These are phyloP conservation scores for Torymus aiolomorphi DNA, from an alignment of 2,888 invertebrate species.

Conservation along the genomic window DNA sequence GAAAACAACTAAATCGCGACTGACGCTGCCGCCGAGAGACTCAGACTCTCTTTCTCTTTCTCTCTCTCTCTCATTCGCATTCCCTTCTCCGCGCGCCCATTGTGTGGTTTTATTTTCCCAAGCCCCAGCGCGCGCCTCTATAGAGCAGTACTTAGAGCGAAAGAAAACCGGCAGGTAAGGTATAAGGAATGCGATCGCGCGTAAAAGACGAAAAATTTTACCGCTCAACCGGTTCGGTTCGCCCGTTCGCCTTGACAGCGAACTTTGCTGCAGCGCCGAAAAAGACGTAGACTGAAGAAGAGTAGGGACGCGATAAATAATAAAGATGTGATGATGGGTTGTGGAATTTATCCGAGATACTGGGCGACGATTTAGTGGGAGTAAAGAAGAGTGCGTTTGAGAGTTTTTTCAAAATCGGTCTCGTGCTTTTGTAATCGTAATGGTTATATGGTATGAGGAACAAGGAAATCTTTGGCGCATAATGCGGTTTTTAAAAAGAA, in stretches of 20 bases:
- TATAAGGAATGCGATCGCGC: too few species aligned
- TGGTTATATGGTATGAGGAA: too few species aligned
- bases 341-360: too few species aligned
- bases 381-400: too few species aligned
- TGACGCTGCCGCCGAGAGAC: not conserved
- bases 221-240: constrained; percentile 22
- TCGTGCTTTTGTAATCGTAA: too few species aligned
- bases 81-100: not conserved
- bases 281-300: not conserved
- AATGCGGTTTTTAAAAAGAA: too few species aligned
- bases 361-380: too few species aligned
- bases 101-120: constrained; percentile 12
- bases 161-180: too few species aligned
- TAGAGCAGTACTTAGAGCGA: too few species aligned
- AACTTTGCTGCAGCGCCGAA: constrained; percentile 12
- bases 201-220: constrained; percentile 3
- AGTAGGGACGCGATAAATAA: not conserved
- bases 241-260: constrained; percentile 30
- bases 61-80: not conserved
- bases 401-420: too few species aligned
- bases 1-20: constrained; percentile 22
- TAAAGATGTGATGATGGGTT: not conserved
- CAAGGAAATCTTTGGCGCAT: too few species aligned
- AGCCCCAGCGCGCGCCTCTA: too few species aligned
- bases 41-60: not conserved